Evolutionary conservation across 1,140 invertebrate species (phyloP).

Genomic region (Diabrotica undecimpunctata): DNA sequence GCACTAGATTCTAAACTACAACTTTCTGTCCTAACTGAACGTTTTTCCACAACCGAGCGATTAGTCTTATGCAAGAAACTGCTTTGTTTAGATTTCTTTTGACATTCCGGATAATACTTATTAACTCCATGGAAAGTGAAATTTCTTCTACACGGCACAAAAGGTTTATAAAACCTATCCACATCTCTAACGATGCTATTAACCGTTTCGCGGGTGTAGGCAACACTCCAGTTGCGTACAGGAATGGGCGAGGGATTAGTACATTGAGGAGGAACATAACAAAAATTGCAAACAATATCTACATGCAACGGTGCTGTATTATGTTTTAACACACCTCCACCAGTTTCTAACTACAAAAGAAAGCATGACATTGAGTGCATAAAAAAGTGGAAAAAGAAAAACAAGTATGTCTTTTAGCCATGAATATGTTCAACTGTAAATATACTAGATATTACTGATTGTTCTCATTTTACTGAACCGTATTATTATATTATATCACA

Average conservation of each 20-base stretch:
- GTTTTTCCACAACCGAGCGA: no score
- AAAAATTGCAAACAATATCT: constrained; percentile 29
- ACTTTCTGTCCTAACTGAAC: not conserved
- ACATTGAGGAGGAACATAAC: constrained; percentile 20
- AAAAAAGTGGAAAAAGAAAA: not conserved
- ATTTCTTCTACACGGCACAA: constrained; percentile 39
- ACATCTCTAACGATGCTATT: constrained; percentile 43
- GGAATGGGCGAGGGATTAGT: constrained; percentile 22
- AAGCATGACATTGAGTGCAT: constrained; percentile 18
- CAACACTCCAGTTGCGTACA: constrained; percentile 16
- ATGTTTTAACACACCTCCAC: constrained; percentile 24
- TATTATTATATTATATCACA: no score
- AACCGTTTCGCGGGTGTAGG: constrained; percentile 34
- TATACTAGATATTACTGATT: no score
- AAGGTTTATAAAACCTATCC: constrained; percentile 47
- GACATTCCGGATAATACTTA: constrained; percentile 34
- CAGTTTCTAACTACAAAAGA: constrained; percentile 41
- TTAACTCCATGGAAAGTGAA: constrained; percentile 46
- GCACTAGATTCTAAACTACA: not conserved
- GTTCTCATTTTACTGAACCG: no score
- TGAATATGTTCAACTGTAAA: not conserved
- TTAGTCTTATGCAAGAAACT: constrained; percentile 30
- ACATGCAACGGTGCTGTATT: constrained; percentile 27
- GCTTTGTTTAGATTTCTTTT: constrained; percentile 18
- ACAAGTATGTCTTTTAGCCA: no score